Evolutionary conservation across 2,888 invertebrate species (phyloP).

Genomic region (Agrotis exclamationis): DNA sequence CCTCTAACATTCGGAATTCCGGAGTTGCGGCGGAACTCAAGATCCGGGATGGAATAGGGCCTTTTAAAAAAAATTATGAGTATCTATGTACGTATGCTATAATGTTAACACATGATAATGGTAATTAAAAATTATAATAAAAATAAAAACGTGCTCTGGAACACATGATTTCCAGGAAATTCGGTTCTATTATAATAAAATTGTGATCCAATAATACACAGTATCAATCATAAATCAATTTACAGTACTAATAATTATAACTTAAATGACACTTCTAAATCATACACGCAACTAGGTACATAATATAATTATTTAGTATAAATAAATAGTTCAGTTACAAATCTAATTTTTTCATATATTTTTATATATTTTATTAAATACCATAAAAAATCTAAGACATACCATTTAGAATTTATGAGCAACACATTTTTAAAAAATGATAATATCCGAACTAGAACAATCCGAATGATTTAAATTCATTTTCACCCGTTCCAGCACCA

Average conservation of each 20-base stretch:
- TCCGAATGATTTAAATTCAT: slow-evolving; percentile 35
- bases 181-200: not conserved
- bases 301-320: not conserved
- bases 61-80: not conserved
- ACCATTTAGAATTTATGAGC: slow-evolving; percentile 29
- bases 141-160: not conserved
- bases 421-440: slow-evolving; percentile 42
- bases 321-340: not conserved
- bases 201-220: not conserved
- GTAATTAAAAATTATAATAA: not conserved
- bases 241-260: not conserved
- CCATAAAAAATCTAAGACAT: slow-evolving; percentile 32
- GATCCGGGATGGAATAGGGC: not conserved
- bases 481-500: slow-evolving; percentile 28
- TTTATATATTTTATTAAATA: slow-evolving; percentile 8
- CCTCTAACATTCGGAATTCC: not conserved
- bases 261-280: slow-evolving; percentile 26
- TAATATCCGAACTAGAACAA: slow-evolving; percentile 20
- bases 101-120: not conserved
- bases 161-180: not conserved
- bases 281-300: not conserved
- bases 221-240: not conserved
- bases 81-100: not conserved
- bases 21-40: not conserved
- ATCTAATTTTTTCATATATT: not conserved